These are phyloP conservation scores for Zelostemma sp. DNA, from an alignment of 1,140 invertebrate species.

Conservation along the genomic window DNA sequence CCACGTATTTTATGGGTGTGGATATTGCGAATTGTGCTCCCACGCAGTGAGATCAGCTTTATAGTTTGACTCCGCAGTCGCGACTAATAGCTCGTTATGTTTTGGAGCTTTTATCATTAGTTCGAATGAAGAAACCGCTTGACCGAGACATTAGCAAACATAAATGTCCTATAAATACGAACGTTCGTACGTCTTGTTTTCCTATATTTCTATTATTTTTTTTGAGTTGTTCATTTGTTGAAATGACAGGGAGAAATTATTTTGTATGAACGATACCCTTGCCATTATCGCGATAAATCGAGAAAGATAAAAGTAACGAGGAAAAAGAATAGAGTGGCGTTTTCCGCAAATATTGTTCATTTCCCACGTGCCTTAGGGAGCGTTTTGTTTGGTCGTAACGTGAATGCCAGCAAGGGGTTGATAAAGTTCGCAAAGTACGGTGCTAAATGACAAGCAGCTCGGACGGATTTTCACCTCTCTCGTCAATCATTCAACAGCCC, in stretches of 20 bases:
- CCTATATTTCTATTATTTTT: too few species aligned
- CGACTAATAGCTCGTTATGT: conserved; percentile 39
- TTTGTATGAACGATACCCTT: too few species aligned
- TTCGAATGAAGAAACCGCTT: conserved; percentile 28
- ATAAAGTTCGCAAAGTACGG: conserved; percentile 32
- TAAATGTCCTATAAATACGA: too few species aligned
- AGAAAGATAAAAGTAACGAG: too few species aligned
- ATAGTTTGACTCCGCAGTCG: conserved; percentile 54
- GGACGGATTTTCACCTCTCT: conserved; percentile 34
- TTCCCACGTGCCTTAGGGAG: conserved; percentile 25
- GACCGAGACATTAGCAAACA: background rate
- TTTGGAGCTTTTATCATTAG: conserved; percentile 25
- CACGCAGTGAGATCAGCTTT: conserved; percentile 63
- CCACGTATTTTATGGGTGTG: conserved; percentile 49
- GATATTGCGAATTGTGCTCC: conserved; percentile 54
- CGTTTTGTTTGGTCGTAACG: conserved; percentile 35
- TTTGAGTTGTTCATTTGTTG: too few species aligned
- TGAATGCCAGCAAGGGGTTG: conserved; percentile 31
- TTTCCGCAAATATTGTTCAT: conserved; percentile 50
- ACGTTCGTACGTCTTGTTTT: too few species aligned
- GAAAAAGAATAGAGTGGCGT: conserved; percentile 55
- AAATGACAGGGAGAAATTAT: too few species aligned
- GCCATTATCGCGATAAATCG: conserved; percentile 8
- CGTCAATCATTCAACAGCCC: conserved; percentile 34
- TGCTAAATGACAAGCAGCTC: conserved; percentile 32